These are phyloP conservation scores for Molorchus minor DNA, from an alignment of 2,888 invertebrate genomes.

Conservation along the genomic window DNA sequence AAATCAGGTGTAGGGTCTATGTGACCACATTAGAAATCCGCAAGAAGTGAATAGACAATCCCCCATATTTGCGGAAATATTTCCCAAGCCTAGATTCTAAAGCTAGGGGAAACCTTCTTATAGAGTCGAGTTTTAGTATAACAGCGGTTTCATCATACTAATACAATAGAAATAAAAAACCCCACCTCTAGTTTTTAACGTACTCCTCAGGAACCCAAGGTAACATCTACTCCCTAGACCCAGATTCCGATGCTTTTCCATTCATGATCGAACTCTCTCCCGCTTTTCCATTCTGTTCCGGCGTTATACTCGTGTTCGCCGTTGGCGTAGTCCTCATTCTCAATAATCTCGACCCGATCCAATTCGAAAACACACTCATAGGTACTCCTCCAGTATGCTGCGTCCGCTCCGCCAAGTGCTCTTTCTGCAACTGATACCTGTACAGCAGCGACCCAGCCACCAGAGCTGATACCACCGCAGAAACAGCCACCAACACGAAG, in stretches of 20 bases:
- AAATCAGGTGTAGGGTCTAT: no score
- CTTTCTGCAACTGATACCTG: conserved; percentile 75
- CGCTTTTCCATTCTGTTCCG: conserved; percentile 47
- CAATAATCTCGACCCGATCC: conserved; percentile 76
- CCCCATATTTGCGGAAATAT: no score
- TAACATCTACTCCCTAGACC: conserved; percentile 46
- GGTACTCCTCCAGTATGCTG: conserved; percentile 64
- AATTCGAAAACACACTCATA: conserved; percentile 72
- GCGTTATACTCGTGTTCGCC: conserved; percentile 30
- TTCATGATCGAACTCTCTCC: conserved; percentile 39
- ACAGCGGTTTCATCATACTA: no score
- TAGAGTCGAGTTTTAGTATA: no score
- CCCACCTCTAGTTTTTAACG: no score
- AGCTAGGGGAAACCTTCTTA: no score
- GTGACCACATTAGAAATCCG: no score
- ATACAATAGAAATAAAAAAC: no score
- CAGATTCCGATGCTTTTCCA: conserved; percentile 35
- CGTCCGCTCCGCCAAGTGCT: conserved; percentile 67
- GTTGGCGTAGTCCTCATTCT: conserved; percentile 58
- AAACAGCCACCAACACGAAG: conserved; percentile 86
- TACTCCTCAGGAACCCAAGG: no score
- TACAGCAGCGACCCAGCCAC: conserved; percentile 72
- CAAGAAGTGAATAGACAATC: no score
- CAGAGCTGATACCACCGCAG: conserved; percentile 86
- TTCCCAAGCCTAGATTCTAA: no score